phyloP scores from a whole-genome alignment of 2,888 invertebrate species.

The Chymomyza procnemis region DNA sequence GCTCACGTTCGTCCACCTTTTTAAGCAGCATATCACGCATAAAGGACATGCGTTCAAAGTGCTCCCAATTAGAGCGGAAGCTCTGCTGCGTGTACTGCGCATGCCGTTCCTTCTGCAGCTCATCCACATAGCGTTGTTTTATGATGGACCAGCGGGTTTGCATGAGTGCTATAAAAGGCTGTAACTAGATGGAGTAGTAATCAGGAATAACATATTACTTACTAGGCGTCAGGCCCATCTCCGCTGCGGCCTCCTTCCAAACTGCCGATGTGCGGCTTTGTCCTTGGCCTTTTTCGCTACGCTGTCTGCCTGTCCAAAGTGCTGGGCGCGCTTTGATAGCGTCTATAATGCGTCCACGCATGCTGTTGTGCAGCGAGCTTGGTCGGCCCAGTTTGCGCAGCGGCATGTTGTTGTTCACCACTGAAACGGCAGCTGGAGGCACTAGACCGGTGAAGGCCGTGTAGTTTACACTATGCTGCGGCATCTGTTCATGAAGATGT shows the following conservation, averaged over 20 bases:
- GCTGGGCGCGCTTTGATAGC: conserved; percentile 73
- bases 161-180: conserved; percentile 58
- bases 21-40: conserved; percentile 73
- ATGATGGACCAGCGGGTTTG: conserved; percentile 76
- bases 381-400: conserved; percentile 72
- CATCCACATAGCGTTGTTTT: conserved; percentile 74
- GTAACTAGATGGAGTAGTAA: not conserved
- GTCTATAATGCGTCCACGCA: conserved; percentile 75
- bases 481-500: conserved; percentile 42
- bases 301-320: conserved; percentile 73
- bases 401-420: conserved; percentile 67
- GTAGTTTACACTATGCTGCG: conserved; percentile 41
- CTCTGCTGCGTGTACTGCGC: conserved; percentile 65
- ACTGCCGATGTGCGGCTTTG: conserved; percentile 75
- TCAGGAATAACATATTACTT: conserved; percentile 39
- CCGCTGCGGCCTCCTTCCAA: conserved; percentile 74
- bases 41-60: conserved; percentile 75
- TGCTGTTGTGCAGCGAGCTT: conserved; percentile 74
- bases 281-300: conserved; percentile 68
- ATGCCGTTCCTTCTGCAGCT: conserved; percentile 75
- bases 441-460: conserved; percentile 75
- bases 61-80: conserved; percentile 75
- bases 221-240: conserved; percentile 74
- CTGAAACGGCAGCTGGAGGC: conserved; percentile 72
- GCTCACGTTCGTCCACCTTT: conserved; percentile 75